Evolutionary conservation across 2,888 invertebrate genomes (phyloP), one percentile per base, ranked within the genome.

Genomic region (Polydrusus pterygomalis): DNA sequence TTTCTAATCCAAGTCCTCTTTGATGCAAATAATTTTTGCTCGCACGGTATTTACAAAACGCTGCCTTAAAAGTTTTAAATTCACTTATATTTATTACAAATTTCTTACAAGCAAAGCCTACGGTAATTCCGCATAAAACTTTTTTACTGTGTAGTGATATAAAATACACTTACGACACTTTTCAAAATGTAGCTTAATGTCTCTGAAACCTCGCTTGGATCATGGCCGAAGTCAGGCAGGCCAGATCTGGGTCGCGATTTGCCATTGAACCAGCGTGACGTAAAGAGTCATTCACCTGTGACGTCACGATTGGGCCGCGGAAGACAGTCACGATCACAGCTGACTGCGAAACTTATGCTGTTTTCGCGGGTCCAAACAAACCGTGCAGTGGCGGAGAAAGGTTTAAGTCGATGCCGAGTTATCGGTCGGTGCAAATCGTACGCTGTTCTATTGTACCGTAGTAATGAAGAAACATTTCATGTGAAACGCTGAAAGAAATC

Each of bases 201-300:
- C 49, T 65, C 49, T 69, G 45, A 75, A 75, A 75, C 75, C 75
- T 75, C 72, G 76, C 72, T 73, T 69, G 67, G 74, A 77, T 75
- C 77, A 75, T 72, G 75, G 75, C 58, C 75, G 70, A 72, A 70
- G 69, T 64, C 63, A 69, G 69, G 67, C 74, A 69, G 63, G 63
- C 77, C 70, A 79, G 79, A 79, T 79, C 87, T 88, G 86, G 88
- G 88, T 88, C 88, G 87, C 87, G 87, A 87, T 88, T 88, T 88
- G 87, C 88, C 88, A 87, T 88, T 88, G 88, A 88, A 88, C 88
- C 86, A 85, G 83, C 84, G 85, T 87, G 87, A 87, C 87, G 87
- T 87, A 83, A 84, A 83, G 82, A 87, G 86, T 87, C 87, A 87
- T 87, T 88, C 87, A 88, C 87, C 87, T 87, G 86, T 87, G 87